Conservation (phyloP, 1,140 invertebrate genomes). For the Pinna nobilis region DNA sequence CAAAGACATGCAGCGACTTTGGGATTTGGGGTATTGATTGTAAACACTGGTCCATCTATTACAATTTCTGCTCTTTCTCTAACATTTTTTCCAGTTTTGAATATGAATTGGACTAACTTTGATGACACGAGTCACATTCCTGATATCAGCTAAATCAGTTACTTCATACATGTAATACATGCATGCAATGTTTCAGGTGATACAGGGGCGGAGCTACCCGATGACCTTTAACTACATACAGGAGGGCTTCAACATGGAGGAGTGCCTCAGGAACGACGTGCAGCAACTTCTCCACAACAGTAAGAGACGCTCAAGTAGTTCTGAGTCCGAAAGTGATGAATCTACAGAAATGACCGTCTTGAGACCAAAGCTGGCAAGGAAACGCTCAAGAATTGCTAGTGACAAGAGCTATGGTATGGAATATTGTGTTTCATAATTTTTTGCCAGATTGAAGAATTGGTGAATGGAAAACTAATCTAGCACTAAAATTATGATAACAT, state of each 20-base stretch:
- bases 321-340: constrained; percentile 76
- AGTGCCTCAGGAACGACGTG: constrained; percentile 65
- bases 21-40: no score
- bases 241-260: constrained; percentile 60
- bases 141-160: no score
- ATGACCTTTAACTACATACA: constrained; percentile 77
- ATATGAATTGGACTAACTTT: no score
- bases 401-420: constrained; percentile 71
- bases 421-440: background rate
- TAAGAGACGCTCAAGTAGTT: constrained; percentile 78
- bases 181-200: constrained; percentile 52
- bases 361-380: constrained; percentile 72
- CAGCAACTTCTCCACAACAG: constrained; percentile 63
- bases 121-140: no score
- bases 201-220: constrained; percentile 79
- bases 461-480: no score
- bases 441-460: background rate
- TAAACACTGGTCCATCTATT: no score
- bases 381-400: constrained; percentile 63
- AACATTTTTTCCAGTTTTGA: no score
- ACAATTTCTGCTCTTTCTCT: no score
- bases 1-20: no score
- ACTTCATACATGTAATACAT: no score
- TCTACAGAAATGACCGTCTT: constrained; percentile 79
- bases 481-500: no score